These are phyloP conservation scores for Kradibia gibbosae DNA, from an alignment of 1,140 invertebrate genomes.

Conservation along the genomic window DNA sequence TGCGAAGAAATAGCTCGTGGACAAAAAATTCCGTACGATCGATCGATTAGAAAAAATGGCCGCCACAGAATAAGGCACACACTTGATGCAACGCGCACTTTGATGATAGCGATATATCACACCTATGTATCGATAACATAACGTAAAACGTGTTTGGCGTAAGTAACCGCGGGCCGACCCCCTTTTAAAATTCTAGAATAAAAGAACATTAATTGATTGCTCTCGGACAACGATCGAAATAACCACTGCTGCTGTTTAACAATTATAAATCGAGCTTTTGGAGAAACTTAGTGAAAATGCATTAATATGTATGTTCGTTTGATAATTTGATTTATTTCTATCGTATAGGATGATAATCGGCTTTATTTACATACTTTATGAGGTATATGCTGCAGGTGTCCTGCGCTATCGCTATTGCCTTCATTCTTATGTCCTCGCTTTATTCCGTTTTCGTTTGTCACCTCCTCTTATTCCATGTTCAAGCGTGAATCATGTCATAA, in stretches of 20 bases:
- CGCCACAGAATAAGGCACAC: constrained; percentile 73
- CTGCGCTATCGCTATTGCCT: constrained; percentile 34
- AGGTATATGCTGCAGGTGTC: constrained; percentile 28
- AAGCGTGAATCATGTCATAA: constrained; percentile 63
- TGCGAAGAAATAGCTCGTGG: too few relatives aligned
- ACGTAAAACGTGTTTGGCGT: constrained; percentile 34
- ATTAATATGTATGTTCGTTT: not conserved
- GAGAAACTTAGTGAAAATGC: not conserved
- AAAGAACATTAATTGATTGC: constrained; percentile 23
- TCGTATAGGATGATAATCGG: constrained; percentile 24
- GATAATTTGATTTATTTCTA: constrained; percentile 22
- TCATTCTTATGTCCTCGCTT: not conserved
- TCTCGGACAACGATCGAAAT: constrained; percentile 6
- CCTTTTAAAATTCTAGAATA: constrained; percentile 15
- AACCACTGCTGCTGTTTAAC: constrained; percentile 12
- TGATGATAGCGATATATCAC: constrained; percentile 50
- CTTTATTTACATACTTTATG: constrained; percentile 45
- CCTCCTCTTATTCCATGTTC: constrained; percentile 47
- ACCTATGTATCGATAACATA: constrained; percentile 47
- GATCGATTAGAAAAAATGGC: constrained; percentile 70
- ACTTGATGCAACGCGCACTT: constrained; percentile 71
- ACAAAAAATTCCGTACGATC: constrained; percentile 56
- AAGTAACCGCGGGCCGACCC: constrained; percentile 13
- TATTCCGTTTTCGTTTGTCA: not conserved
- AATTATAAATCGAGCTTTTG: constrained; percentile 16